A percentile compares a stretch with the other conserved stretches of the same genome.
Conservation (phyloP, 2,888 invertebrate genomes). For the Nomada hirtipes region DNA sequence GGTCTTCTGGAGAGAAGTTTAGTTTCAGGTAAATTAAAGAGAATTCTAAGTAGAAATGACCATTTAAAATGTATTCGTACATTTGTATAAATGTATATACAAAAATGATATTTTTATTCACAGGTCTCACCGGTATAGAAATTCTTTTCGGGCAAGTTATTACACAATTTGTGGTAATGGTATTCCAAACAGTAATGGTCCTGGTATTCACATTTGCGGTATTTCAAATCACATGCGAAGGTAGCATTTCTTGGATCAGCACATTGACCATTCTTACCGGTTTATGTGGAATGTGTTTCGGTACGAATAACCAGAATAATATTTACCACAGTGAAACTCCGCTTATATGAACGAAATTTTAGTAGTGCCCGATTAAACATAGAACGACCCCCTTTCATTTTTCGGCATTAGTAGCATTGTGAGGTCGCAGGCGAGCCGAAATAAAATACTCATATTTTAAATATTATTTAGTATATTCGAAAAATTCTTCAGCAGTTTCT, state of each 20-base stretch:
- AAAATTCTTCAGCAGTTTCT: too few relatives aligned
- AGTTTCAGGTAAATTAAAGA: constrained; percentile 90
- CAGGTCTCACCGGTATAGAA: constrained; percentile 90
- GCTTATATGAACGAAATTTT: too few relatives aligned
- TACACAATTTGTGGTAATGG: constrained; percentile 95
- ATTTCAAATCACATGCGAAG: constrained; percentile 91
- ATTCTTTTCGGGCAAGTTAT: constrained; percentile 94
- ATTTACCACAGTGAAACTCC: too few relatives aligned
- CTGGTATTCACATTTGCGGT: constrained; percentile 91
- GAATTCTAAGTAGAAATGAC: background rate
- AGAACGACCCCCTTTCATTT: too few relatives aligned
- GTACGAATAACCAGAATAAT: constrained; percentile 84
- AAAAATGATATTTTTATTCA: background rate
- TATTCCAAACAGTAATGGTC: constrained; percentile 92
- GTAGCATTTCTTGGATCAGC: constrained; percentile 91
- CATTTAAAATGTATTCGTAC: background rate
- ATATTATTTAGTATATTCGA: too few relatives aligned
- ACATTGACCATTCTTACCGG: constrained; percentile 92
- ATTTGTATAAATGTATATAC: too few relatives aligned
- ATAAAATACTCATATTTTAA: too few relatives aligned
- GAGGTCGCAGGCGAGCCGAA: too few relatives aligned
- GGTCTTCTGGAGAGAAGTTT: constrained; percentile 95
- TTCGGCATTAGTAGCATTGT: too few relatives aligned
- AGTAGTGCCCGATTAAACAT: too few relatives aligned
- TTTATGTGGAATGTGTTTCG: constrained; percentile 97